phyloP scores from a whole-genome alignment of 2,113 vertebrate genomes.

The Platycercus adscitus region DNA sequence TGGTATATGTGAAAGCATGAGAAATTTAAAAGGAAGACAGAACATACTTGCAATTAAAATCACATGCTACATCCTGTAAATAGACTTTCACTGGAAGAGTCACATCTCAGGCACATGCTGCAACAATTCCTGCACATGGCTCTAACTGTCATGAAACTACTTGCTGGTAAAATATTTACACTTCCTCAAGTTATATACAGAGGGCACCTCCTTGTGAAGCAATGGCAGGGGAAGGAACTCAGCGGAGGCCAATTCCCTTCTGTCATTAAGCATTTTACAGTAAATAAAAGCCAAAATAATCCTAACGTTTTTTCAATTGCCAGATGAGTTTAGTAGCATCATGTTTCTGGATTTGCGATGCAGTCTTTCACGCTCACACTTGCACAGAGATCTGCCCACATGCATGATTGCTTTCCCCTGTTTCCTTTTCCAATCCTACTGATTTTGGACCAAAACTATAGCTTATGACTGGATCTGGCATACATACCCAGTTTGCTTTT shows the following conservation, averaged over 20 bases:
- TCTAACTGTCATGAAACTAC: not conserved
- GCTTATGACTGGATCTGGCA: not conserved
- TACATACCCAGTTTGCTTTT: not conserved
- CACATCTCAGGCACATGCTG: conserved; percentile 28
- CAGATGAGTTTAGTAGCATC: not conserved
- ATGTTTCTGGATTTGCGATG: not conserved
- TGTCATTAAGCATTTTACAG: not conserved
- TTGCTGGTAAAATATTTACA: conserved; percentile 13
- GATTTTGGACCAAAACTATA: not conserved
- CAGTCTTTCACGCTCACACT: not conserved
- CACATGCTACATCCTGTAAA: conserved; percentile 36
- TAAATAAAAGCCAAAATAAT: not conserved
- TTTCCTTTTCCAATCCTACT: not conserved
- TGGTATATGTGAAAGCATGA: conserved; percentile 28
- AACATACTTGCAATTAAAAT: conserved; percentile 63
- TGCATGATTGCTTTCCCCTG: not conserved
- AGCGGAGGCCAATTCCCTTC: not conserved
- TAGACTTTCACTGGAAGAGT: conserved; percentile 22
- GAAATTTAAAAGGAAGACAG: conserved; percentile 21
- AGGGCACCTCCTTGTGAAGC: not conserved
- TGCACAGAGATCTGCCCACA: not conserved
- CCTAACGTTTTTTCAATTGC: not conserved
- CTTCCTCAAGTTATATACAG: not conserved
- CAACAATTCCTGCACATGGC: conserved; percentile 4
- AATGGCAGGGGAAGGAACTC: not conserved